Conservation (phyloP, 2,888 invertebrate species). For the Doris montereyensis region DNA sequence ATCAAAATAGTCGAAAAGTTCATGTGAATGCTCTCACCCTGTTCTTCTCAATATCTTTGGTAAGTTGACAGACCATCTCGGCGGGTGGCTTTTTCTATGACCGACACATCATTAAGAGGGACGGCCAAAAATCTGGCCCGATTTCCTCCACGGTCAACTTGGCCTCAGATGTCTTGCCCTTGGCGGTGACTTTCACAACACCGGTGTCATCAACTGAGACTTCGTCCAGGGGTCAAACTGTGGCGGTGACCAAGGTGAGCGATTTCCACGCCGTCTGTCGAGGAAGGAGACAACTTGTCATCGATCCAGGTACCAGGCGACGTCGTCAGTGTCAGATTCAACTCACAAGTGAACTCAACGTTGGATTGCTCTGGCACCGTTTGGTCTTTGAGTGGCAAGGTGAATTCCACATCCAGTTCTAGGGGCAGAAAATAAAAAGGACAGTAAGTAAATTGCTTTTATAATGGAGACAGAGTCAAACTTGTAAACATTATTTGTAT, state of each 20-base stretch:
- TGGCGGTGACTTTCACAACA: constrained; percentile 52
- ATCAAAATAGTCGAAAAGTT: too few relatives aligned
- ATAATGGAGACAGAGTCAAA: too few relatives aligned
- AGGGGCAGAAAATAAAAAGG: constrained; percentile 52
- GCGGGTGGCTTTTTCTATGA: constrained; percentile 60
- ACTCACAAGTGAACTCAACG: constrained; percentile 85
- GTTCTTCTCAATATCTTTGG: constrained; percentile 87
- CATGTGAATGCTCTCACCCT: too few relatives aligned
- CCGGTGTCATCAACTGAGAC: constrained; percentile 52
- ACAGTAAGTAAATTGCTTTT: too few relatives aligned
- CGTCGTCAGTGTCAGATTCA: constrained; percentile 84
- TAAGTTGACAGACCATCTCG: constrained; percentile 90
- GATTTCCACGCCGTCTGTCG: constrained; percentile 51
- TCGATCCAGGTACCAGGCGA: constrained; percentile 82
- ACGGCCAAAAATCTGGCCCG: constrained; percentile 60
- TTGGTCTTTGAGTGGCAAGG: constrained; percentile 86
- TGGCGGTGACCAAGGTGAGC: constrained; percentile 52
- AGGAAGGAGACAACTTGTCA: constrained; percentile 68
- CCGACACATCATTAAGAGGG: constrained; percentile 52
- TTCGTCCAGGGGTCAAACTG: constrained; percentile 52
- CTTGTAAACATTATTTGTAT: too few relatives aligned
- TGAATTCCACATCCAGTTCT: constrained; percentile 91
- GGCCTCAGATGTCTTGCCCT: constrained; percentile 53
- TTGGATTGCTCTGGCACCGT: constrained; percentile 48
- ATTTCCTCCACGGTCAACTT: constrained; percentile 55